phyloP scores from a whole-genome alignment of 2,888 invertebrate genomes.

The Nomada hirtipes region DNA sequence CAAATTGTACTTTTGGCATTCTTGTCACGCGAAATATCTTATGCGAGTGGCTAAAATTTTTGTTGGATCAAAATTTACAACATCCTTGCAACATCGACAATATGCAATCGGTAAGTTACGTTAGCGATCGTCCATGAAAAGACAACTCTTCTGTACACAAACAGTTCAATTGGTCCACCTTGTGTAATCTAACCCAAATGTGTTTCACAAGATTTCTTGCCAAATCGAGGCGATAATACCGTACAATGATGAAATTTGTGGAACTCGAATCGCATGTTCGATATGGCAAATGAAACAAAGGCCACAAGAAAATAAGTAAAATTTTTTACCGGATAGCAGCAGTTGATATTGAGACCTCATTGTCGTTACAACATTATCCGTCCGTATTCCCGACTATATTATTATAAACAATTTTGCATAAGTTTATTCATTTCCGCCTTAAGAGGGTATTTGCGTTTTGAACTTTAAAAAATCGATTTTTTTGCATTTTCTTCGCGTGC shows the following conservation, averaged over 20 bases:
- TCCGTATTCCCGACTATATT: no score
- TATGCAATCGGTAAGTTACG: not conserved
- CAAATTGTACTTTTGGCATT: no score
- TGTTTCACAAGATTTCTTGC: constrained; percentile 19
- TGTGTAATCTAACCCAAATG: constrained; percentile 2
- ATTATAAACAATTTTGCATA: no score
- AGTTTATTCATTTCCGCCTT: no score
- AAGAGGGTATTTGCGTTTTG: no score
- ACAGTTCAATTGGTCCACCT: not conserved
- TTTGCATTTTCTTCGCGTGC: no score
- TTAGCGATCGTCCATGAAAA: not conserved
- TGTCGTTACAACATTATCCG: no score
- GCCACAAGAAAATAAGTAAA: not conserved
- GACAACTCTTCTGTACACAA: constrained; percentile 1
- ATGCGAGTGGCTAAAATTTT: not conserved
- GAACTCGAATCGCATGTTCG: not conserved
- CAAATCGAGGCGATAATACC: constrained; percentile 1
- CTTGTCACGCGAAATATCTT: not conserved
- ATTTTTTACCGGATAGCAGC: not conserved
- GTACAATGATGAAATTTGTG: not conserved
- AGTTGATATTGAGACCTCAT: no score
- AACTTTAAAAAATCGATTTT: no score
- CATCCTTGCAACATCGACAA: not conserved
- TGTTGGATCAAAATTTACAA: not conserved
- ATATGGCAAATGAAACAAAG: not conserved